These are phyloP conservation scores for Scolanthus callimorphus DNA, from an alignment of 92 coral and sea anemone genomes.

Conservation along the genomic window DNA sequence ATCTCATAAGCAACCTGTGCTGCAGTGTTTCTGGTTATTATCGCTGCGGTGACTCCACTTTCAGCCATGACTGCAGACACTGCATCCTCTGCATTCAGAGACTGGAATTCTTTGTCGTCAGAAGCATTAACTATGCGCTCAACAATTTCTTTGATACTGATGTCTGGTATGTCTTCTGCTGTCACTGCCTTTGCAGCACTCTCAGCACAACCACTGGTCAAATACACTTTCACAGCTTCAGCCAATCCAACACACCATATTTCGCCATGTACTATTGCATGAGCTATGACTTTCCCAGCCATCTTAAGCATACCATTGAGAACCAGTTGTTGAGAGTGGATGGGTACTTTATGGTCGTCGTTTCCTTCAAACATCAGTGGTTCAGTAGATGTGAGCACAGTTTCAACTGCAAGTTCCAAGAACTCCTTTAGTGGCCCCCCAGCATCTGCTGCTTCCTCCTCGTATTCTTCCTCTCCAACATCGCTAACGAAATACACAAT, in stretches of 20 bases:
- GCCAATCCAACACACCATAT: slow-evolving; percentile 26
- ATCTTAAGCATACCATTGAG: no score
- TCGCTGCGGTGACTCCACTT: slow-evolving; percentile 26
- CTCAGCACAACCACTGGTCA: slow-evolving; percentile 34
- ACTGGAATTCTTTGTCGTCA: neutral
- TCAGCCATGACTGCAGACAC: slow-evolving; percentile 12
- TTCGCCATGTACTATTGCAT: slow-evolving; percentile 30
- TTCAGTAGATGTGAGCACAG: slow-evolving; percentile 15
- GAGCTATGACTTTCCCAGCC: slow-evolving; percentile 41
- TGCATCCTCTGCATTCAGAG: slow-evolving; percentile 19
- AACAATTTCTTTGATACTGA: slow-evolving; percentile 9
- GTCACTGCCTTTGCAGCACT: slow-evolving; percentile 6
- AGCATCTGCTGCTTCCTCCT: slow-evolving; percentile 48
- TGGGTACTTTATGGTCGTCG: slow-evolving; percentile 38
- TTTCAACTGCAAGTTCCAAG: slow-evolving; percentile 21
- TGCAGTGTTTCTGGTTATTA: slow-evolving; percentile 11
- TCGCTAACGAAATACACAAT: slow-evolving; percentile 32
- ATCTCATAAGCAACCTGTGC: slow-evolving; percentile 35
- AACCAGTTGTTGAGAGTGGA: slow-evolving; percentile 47
- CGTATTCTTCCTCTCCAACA: slow-evolving; percentile 21
- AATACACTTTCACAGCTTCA: slow-evolving; percentile 26
- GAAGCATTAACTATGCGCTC: slow-evolving; percentile 1
- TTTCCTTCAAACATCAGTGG: slow-evolving; percentile 51
- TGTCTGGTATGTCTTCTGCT: slow-evolving; percentile 25
- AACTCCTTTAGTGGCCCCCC: slow-evolving; percentile 52